These are phyloP conservation scores for Lordiphosa mommai DNA, from an alignment of 1,140 invertebrate genomes.

Conservation along the genomic window DNA sequence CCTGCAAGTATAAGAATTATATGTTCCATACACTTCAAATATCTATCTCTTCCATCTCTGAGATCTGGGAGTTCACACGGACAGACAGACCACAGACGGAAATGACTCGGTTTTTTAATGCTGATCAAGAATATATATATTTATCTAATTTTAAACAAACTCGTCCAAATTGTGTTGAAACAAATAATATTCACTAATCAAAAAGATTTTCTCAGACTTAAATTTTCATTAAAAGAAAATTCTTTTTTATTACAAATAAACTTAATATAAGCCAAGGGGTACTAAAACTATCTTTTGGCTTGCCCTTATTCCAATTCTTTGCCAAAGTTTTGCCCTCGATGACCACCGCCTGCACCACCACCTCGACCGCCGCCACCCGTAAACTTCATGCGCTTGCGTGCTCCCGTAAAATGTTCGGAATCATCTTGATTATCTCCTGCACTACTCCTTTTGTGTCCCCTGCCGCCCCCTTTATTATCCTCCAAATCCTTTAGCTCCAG, in stretches of 20 bases:
- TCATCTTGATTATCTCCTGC: slow-evolving; percentile 88
- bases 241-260: slow-evolving; percentile 11
- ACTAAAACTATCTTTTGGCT: slow-evolving; percentile 31
- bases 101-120: no score
- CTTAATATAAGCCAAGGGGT: slow-evolving; percentile 16
- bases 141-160: no score
- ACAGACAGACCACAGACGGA: no score
- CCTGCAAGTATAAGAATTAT: no score
- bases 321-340: slow-evolving; percentile 32
- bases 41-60: no score
- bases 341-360: slow-evolving; percentile 67
- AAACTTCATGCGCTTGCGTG: slow-evolving; percentile 87
- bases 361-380: slow-evolving; percentile 64
- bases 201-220: no score
- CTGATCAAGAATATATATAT: no score
- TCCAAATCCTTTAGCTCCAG: slow-evolving; percentile 93
- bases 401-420: slow-evolving; percentile 88
- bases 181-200: no score
- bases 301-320: slow-evolving; percentile 40
- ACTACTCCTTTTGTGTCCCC: slow-evolving; percentile 80
- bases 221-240: neutral
- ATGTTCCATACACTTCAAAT: no score
- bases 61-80: no score
- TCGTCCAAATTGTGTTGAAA: no score
- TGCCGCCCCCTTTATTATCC: slow-evolving; percentile 86